Base-by-base conservation (phyloP, 2,888 invertebrate genomes). In the Tenthredo scrophulariae region DNA sequence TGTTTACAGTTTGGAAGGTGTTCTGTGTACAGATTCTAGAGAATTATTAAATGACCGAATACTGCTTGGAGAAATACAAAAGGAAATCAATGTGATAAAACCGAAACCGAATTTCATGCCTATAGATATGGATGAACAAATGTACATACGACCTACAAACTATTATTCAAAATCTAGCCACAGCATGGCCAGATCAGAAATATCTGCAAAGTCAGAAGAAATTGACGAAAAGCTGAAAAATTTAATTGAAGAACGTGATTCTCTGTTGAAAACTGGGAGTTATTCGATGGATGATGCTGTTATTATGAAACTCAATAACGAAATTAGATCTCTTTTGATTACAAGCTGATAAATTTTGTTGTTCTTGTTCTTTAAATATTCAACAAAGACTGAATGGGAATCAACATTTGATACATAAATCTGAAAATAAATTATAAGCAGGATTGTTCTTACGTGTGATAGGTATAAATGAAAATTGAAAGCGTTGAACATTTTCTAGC, bases 281-380 rank as follows among this genome's bases (percentile, higher is more conserved):
- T 93, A 92, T 74, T 93, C 90, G 2, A 94, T 94, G 0, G 94
- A 95, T 70, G 95, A 95, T 87, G 91, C 91, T 0, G 86, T 93
- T 0, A 92, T 95, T 58, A 92, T 93, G 65, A 94, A 94, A 87
- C 92, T 95, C 70, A 95, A 95, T 88, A 92, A 93, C 18, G 95
- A 95, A 88, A 95, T 95, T 86, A 91, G 94, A 86, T 93, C 91
- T 80, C 91, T 95, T 89, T 90, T 95, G 37, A 93, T 94, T 40
- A 94, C 93, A 86, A 87, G 70, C 79, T 89, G 85, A 70, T 43
- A 85, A 29, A 75, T 67, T 65, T 85, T 77, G 75, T 85, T 85
- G 6, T 26, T 26, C 2, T 10, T 26, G 9, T 26, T 62, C 26
- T n/a, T 84, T n/a, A 5, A 43, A n/a, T 33, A 70, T 13, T 50